Percentiles rank a stretch among this genome's conserved stretches.
phyloP scores from a whole-genome alignment of 92 coral and sea anemone species.

The Porites evermanni region DNA sequence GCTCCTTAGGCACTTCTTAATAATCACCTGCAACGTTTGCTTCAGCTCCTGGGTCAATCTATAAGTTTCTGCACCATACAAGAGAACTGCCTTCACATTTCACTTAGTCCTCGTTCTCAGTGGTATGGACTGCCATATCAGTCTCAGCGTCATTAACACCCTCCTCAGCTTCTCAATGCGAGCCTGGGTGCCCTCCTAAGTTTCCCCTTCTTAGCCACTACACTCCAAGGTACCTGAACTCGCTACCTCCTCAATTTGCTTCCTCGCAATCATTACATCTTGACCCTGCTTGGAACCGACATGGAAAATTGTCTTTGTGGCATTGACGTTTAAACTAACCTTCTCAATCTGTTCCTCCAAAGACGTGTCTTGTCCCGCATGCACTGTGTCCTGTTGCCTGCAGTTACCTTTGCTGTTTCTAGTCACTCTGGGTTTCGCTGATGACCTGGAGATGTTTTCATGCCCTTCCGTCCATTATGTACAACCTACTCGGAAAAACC shows the following conservation, averaged over 20 bases:
- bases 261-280: constrained; percentile 10
- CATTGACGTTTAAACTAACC: constrained; percentile 14
- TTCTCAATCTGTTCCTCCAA: background rate
- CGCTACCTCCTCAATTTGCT: constrained; percentile 31
- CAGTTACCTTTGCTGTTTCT: background rate
- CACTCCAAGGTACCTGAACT: constrained; percentile 42
- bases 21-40: too few species aligned
- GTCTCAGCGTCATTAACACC: constrained; percentile 31
- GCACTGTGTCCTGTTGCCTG: constrained; percentile 25
- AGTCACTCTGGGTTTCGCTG: too few species aligned
- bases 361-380: constrained; percentile 28
- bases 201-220: constrained; percentile 1
- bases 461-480: background rate
- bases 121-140: background rate
- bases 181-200: too few species aligned
- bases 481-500: background rate
- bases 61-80: too few species aligned
- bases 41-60: too few species aligned
- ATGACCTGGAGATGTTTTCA: background rate
- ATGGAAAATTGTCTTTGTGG: background rate
- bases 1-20: too few species aligned
- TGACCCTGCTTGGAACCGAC: constrained; percentile 9
- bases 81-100: too few species aligned
- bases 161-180: constrained; percentile 18
- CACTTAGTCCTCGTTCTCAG: too few species aligned